Evolutionary conservation across 2,888 invertebrate species (phyloP), one percentile per base, ranked within the genome.

Genomic region (Sclerodermus sp.): DNA sequence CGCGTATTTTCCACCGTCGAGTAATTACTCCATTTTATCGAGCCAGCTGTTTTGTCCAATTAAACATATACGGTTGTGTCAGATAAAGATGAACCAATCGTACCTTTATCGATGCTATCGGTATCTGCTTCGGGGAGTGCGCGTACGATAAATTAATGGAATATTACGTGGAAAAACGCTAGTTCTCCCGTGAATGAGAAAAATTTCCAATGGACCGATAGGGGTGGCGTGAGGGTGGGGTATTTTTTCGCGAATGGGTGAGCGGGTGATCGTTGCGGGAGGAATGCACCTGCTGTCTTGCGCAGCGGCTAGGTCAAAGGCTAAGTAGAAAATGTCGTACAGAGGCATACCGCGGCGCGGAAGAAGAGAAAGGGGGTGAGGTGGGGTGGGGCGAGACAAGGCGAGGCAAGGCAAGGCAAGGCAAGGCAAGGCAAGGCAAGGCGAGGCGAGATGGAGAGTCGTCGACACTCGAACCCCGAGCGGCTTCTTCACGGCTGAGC

Each of bases 271-370:
- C 34, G 34, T 3, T 5, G 23, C 54, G 53, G 49, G 52, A 58
- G 64, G 60, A 63, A 63, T 63, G 63, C 60, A 63, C 60, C 63
- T 63, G 54, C 45, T 23, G 58, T 57, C 49, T 51, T 50, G 62
- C 51, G 54, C 13, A 17, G 14, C 42, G 53, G 43, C 43, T 46
- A 66, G 65, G 68, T 71, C 66, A 70, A 61, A 70, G 70, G 68
- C 67, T 70, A 71, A 67, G 67, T 64, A 66, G 68, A 66, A 69
- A 70, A 69, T 65, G 66, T 64, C 67, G 67, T 70, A 55, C 60
- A 45, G 46, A 51, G 58, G 60, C 49, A 62, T 60, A 56, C 58
- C 60, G 30, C 40, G 41, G 41, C 16, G 23, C 42, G 42, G 37
- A 37, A 39, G 34, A 45, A 39, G 37, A 23, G 41, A 40, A 45